Percentiles rank a stretch among this genome's conserved stretches.
These are phyloP conservation scores for Calliphora vicina DNA, from an alignment of 1,140 invertebrate species.

Conservation along the genomic window DNA sequence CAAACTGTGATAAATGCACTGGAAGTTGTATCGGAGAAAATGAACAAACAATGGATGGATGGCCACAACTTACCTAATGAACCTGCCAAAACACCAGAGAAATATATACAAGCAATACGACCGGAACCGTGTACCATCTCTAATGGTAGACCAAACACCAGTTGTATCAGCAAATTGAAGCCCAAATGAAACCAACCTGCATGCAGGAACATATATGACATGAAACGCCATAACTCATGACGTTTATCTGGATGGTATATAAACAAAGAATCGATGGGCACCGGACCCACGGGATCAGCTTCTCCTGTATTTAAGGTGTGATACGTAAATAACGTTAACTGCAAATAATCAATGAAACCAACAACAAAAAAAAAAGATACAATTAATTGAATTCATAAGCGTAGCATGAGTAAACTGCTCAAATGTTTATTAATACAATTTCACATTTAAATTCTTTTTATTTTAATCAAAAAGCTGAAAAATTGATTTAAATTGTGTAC, in stretches of 20 bases:
- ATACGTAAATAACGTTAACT: constrained; percentile 80
- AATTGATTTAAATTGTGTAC: not conserved
- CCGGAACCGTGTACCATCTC: constrained; percentile 97
- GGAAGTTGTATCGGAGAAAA: not conserved
- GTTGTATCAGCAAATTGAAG: constrained; percentile 93
- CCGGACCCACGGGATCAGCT: constrained; percentile 85
- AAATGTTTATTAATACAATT: not conserved
- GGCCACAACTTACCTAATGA: constrained; percentile 76
- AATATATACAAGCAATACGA: constrained; percentile 89
- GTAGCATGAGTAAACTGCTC: not conserved
- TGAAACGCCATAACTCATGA: constrained; percentile 90
- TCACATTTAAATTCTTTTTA: not conserved
- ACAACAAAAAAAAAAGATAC: not conserved
- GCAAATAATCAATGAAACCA: not conserved
- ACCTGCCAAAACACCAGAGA: constrained; percentile 91
- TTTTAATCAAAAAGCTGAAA: not conserved
- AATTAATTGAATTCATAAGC: not conserved
- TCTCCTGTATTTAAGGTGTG: constrained; percentile 83
- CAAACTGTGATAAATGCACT: not conserved
- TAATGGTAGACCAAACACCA: constrained; percentile 88
- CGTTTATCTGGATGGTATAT: constrained; percentile 93
- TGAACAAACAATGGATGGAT: not conserved
- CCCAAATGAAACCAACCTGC: constrained; percentile 95
- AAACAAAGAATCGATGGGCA: constrained; percentile 91
- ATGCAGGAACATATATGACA: constrained; percentile 95